Conservation (phyloP, 2,888 invertebrate genomes). For the Camptogramma bilineatum region DNA sequence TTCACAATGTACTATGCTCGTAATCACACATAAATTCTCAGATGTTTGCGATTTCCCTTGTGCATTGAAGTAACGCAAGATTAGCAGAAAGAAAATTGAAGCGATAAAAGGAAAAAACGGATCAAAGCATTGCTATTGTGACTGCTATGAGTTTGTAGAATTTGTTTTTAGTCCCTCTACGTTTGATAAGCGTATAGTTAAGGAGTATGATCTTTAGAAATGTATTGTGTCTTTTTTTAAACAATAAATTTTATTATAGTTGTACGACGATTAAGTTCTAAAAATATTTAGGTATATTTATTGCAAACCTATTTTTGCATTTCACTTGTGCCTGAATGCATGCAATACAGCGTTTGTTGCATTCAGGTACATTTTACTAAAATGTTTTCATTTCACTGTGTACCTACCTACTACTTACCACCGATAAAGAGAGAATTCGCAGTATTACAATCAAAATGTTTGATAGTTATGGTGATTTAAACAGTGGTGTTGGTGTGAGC, state of each 20-base stretch:
- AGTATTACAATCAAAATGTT: constrained; percentile 38
- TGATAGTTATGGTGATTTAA: constrained; percentile 54
- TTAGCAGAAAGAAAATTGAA: constrained; percentile 54
- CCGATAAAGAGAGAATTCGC: constrained; percentile 27
- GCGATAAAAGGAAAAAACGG: constrained; percentile 39
- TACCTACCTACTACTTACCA: not conserved
- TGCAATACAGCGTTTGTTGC: too few species aligned
- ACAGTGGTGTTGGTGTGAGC: constrained; percentile 59
- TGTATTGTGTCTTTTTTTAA: too few species aligned
- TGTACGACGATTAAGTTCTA: too few species aligned
- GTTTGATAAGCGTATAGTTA: not conserved
- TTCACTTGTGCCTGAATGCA: too few species aligned
- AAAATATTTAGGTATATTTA: too few species aligned
- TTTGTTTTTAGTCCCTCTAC: not conserved
- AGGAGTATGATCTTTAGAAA: too few species aligned
- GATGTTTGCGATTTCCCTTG: constrained; percentile 63
- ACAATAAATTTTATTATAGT: too few species aligned
- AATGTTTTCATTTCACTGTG: not conserved
- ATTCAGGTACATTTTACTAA: not conserved
- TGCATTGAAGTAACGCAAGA: constrained; percentile 56
- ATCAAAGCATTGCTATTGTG: constrained; percentile 33
- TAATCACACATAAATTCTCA: constrained; percentile 63
- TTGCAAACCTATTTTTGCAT: too few species aligned
- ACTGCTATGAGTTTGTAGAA: constrained; percentile 7
- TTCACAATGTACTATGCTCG: constrained; percentile 47